Base-by-base conservation (phyloP, 2,113 vertebrate species). In the Mixornis gularis region DNA sequence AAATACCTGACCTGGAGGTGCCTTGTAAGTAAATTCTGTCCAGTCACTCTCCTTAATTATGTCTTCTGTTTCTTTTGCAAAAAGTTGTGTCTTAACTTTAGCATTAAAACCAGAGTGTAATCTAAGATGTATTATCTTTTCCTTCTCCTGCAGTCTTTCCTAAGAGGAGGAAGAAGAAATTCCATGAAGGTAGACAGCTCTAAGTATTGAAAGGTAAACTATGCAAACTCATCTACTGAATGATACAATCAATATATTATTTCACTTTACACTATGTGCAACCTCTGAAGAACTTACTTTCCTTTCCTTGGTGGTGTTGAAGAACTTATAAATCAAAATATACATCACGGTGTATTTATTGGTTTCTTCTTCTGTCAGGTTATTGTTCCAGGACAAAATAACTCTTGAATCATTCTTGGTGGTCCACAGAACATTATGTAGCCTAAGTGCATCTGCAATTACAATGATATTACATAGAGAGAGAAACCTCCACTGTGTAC, bases 61-160 rank as follows among this genome's bases (percentile, higher is more conserved):
- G 1, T 73, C 74, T n/a, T 51, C 71, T 69, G 85, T 94, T 84
- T 63, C 83, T 79, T 84, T 96, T 49, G 52, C 27, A 77, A 96
- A 80, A 85, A 96, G 34, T 25, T 93, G 89, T 81, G 92, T 95
- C 93, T 95, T 95, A 63, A 97, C 93, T 88, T 93, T 96, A 70
- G 89, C 96, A 25, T 40, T 82, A 73, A 97, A 93, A n/a, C 96
- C 94, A 72, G 95, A 51, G 65, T 95, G 43, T 40, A 97, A 85
- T 5, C 25, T 18, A 60, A 95, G 89, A 36, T 8, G 55, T 85
- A 97, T 93, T 68, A 12, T 90, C 66, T 81, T 96, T 88, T 80
- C 34, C 26, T 93, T 96, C 36, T 89, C 43, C 18, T 53, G 36
- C 21, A 95, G 52, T 71, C 80, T 89, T 78, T 95, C 85, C 96